Conservation (phyloP, 2,888 invertebrate species). For the Acanthoscelides obtectus region DNA sequence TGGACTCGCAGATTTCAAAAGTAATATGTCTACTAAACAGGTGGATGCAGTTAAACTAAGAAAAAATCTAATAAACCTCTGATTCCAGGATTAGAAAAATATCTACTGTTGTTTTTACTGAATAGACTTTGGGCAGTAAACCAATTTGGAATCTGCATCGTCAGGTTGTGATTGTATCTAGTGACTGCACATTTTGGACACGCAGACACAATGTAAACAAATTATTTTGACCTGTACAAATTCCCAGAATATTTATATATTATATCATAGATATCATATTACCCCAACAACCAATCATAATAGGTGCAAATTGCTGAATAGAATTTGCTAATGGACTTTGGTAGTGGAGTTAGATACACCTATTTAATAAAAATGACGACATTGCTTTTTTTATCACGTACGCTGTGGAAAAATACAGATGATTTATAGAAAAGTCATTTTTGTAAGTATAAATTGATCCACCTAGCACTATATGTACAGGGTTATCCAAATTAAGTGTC, state of each 20-base stretch:
- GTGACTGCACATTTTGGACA: background rate
- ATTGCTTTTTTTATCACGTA: background rate
- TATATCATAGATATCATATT: background rate
- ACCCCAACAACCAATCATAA: background rate
- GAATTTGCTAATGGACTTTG: background rate
- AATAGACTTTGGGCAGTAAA: too few relatives aligned
- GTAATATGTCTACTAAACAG: too few relatives aligned
- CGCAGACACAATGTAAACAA: background rate
- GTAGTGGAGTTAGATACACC: too few relatives aligned
- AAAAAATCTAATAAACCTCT: too few relatives aligned
- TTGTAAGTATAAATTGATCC: too few relatives aligned
- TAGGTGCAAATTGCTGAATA: background rate
- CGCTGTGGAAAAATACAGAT: background rate
- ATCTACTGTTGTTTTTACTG: too few relatives aligned
- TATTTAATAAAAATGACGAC: background rate
- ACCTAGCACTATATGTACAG: too few relatives aligned
- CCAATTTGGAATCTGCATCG: background rate
- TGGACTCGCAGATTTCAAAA: too few relatives aligned
- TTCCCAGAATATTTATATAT: background rate
- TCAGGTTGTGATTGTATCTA: background rate
- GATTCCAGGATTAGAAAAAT: too few relatives aligned
- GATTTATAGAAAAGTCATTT: too few relatives aligned
- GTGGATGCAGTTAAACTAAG: too few relatives aligned
- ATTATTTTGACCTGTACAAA: background rate
- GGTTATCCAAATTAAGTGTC: too few relatives aligned